Base-by-base conservation (phyloP, 2,797 vertebrate species). In the Sebastes trivittatus region DNA sequence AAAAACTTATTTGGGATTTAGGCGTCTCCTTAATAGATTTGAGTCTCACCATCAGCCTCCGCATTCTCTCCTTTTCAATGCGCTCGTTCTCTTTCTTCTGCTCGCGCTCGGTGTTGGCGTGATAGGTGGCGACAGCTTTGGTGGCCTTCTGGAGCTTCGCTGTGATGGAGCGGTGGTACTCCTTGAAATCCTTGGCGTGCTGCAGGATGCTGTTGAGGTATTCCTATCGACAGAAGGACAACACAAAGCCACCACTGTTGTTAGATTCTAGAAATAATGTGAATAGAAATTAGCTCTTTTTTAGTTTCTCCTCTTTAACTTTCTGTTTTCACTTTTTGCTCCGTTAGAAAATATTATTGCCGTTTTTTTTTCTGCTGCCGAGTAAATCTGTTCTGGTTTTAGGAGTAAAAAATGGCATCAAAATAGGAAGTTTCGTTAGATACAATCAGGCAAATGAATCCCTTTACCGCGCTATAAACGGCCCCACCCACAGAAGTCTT, bases 151-250 rank as follows among this genome's bases (percentile, higher is more conserved):
- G 98, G 83, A 99, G 96, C 88, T 98, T 99, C 1, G 97, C 98
- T 0, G 97, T 98, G 87, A 99, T 97, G 0, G 97, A 98, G 67
- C 98, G 96, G 80, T 99, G 98, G 88, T 98, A 99, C 52, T 99
- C 98, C 89, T 99, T 99, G 86, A 99, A 99, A 81, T 99, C 98
- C 94, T 99, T 99, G 73, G 98, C 98, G 2, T 99, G 98, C 93
- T 99, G 98, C 69, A 99, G 95, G 83, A 99, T 99, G 95, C 98
- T 99, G 81, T 99, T 99, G 95, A 99, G 98, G 96, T 99, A 99
- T 94, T 99, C 98, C 98, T 99, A 67, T 52, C 14, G 27, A 66
- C 8, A 68, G 42, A 66, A 30, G 2, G 22, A 58, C 4, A 60
- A 60, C 16, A 77, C 9, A 76, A 42, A 54, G 10, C 20, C 27